A percentile compares a stretch with the other conserved stretches of the same genome.
Conservation (phyloP, 1,140 invertebrate species). For the Heliconius nattereri region DNA sequence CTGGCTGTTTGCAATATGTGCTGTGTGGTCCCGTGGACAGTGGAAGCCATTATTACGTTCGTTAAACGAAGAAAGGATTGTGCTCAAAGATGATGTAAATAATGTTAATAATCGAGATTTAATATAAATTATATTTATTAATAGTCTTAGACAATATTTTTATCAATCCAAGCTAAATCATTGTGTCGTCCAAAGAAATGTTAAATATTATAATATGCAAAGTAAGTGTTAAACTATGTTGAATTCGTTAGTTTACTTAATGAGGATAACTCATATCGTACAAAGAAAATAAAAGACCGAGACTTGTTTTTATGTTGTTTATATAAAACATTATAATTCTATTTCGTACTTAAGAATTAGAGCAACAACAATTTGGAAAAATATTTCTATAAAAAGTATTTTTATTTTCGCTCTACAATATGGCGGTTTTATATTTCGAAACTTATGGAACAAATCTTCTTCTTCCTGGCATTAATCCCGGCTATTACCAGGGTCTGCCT, state of each 20-base stretch:
- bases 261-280: neutral
- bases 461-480: too few species aligned
- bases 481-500: too few species aligned
- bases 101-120: neutral
- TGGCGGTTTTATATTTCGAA: too few species aligned
- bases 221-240: neutral
- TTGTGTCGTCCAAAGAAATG: neutral
- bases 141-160: neutral
- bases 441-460: too few species aligned
- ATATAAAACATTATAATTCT: neutral
- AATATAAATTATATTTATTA: neutral
- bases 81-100: neutral
- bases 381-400: too few species aligned
- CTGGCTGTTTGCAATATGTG: constrained; percentile 67
- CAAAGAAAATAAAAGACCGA: neutral
- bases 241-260: too few species aligned
- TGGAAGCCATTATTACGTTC: constrained; percentile 59
- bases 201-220: neutral
- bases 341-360: neutral
- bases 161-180: neutral
- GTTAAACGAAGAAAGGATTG: constrained; percentile 43
- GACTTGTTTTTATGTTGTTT: neutral
- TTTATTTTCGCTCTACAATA: too few species aligned
- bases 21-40: constrained; percentile 72
- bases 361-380: too few species aligned